Percentiles rank a stretch among this genome's conserved stretches.
These are phyloP conservation scores for Whitmania pigra DNA, from an alignment of 1,140 invertebrate species.

Conservation along the genomic window DNA sequence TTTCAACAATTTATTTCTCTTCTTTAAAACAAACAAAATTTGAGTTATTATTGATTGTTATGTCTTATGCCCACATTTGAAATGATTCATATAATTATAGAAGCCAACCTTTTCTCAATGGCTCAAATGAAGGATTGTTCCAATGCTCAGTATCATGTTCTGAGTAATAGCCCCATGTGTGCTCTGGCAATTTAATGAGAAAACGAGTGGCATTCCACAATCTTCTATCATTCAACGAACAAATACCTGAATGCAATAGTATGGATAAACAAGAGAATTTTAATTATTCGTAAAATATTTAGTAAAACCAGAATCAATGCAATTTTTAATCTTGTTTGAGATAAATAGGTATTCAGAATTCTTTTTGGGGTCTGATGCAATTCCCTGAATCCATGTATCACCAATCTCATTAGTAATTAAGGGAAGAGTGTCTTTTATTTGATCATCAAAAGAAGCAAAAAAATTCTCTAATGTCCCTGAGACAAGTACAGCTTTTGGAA, in stretches of 20 bases:
- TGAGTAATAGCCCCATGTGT: conserved; percentile 31
- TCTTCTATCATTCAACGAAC: conserved; percentile 26
- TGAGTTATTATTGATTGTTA: no score
- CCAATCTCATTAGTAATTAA: conserved; percentile 32
- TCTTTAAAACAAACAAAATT: no score
- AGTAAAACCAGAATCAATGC: conserved; percentile 23
- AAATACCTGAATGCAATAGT: conserved; percentile 24
- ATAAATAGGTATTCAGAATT: conserved; percentile 30
- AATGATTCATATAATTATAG: not conserved
- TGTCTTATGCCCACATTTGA: no score
- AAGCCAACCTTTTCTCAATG: conserved; percentile 15
- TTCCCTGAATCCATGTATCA: conserved; percentile 39
- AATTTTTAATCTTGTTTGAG: conserved; percentile 27
- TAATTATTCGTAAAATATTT: not conserved
- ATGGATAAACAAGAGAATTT: not conserved
- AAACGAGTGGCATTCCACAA: conserved; percentile 33
- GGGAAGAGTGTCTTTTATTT: conserved; percentile 28
- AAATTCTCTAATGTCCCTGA: conserved; percentile 34
- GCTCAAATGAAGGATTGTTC: conserved; percentile 15
- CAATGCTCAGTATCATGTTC: conserved; percentile 14
- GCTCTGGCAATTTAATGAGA: conserved; percentile 33
- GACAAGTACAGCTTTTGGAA: conserved; percentile 30
- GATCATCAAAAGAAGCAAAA: conserved; percentile 27
- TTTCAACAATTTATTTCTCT: no score
- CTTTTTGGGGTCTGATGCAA: conserved; percentile 35